These are phyloP conservation scores for Tetraneura akinire DNA, from an alignment of 1,140 invertebrate species.

Conservation along the genomic window DNA sequence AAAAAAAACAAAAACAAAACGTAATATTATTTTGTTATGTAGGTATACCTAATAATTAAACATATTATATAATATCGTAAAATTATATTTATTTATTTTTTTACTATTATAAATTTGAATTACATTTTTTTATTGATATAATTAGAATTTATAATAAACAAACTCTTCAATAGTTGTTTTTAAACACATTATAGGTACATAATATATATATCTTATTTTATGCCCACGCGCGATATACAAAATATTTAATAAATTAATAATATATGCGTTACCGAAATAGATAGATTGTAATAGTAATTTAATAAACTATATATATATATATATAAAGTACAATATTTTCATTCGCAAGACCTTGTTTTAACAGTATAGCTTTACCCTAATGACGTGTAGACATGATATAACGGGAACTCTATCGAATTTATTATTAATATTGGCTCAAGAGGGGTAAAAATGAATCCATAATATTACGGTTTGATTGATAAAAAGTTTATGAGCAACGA, in stretches of 20 bases:
- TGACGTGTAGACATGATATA: constrained; percentile 35
- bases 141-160: too few relatives aligned
- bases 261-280: background rate
- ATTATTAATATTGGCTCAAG: constrained; percentile 24
- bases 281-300: constrained; percentile 34
- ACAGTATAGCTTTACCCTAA: constrained; percentile 15
- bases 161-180: background rate
- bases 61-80: too few relatives aligned
- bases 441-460: constrained; percentile 21
- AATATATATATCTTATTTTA: background rate
- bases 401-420: constrained; percentile 19
- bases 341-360: background rate
- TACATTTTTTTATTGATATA: too few relatives aligned
- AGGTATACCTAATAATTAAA: too few relatives aligned
- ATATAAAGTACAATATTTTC: constrained; percentile 20
- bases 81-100: too few relatives aligned
- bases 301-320: constrained; percentile 17
- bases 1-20: too few relatives aligned
- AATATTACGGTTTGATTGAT: constrained; percentile 36
- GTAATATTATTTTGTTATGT: too few relatives aligned
- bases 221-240: background rate
- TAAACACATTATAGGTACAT: too few relatives aligned
- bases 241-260: too few relatives aligned
- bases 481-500: constrained; percentile 41
- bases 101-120: too few relatives aligned